A percentile compares a stretch with the other conserved stretches of the same genome.
phyloP scores from a whole-genome alignment of 1,140 invertebrate genomes.

The Drosophila tani region DNA sequence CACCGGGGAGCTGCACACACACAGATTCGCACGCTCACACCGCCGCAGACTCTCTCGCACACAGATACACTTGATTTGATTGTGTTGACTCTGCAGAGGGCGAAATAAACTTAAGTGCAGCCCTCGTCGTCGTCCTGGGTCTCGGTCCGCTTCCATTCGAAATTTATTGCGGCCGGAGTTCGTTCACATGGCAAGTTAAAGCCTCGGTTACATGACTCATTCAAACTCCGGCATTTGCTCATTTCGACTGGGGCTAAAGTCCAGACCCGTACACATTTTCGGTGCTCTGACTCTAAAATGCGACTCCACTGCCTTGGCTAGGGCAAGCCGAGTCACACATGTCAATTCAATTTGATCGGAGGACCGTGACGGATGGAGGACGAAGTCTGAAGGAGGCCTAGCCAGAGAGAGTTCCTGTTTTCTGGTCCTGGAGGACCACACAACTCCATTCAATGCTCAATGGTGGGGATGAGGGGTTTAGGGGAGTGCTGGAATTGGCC shows the following conservation, averaged over 20 bases:
- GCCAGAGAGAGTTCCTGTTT: conserved; percentile 29
- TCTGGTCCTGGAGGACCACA: conserved; percentile 24
- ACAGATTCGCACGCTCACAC: conserved; percentile 30
- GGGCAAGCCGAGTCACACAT: conserved; percentile 68
- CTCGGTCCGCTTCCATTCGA: conserved; percentile 64
- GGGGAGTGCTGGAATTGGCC: conserved; percentile 21
- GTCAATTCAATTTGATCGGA: conserved; percentile 74
- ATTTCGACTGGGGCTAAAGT: conserved; percentile 18
- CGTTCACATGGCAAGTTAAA: conserved; percentile 79
- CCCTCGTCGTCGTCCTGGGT: conserved; percentile 29
- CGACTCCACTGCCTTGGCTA: conserved; percentile 19
- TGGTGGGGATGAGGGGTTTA: neutral
- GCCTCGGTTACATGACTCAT: conserved; percentile 73
- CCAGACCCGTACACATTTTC: conserved; percentile 21
- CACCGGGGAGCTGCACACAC: conserved; percentile 31
- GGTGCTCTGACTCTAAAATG: conserved; percentile 19
- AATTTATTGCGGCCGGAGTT: conserved; percentile 81
- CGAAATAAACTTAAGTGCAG: conserved; percentile 69
- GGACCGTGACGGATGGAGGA: conserved; percentile 41
- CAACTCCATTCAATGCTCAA: conserved; percentile 8
- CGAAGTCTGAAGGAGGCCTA: conserved; percentile 22
- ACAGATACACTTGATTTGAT: conserved; percentile 39
- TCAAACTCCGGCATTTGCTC: conserved; percentile 51
- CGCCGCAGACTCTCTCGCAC: conserved; percentile 6
- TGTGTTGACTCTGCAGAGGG: conserved; percentile 65